Percentiles rank a stretch among this genome's conserved stretches.
phyloP scores from a whole-genome alignment of 2,797 vertebrate genomes.

The Sus cebifrons region DNA sequence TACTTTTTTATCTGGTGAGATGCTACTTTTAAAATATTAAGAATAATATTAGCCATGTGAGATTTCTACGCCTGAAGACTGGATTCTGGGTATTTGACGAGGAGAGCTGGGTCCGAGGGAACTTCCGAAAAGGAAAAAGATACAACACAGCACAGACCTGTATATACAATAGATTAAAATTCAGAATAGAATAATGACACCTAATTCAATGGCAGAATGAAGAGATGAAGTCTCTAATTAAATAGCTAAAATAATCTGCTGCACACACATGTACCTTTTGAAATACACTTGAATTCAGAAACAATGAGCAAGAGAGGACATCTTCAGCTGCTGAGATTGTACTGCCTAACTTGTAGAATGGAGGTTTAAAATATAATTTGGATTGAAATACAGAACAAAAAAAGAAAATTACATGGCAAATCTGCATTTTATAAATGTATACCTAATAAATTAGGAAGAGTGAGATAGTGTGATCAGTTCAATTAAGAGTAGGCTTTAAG shows the following conservation, averaged over 20 bases:
- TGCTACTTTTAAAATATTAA: neutral
- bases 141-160: neutral
- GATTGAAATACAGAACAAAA: neutral
- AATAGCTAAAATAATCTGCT: neutral
- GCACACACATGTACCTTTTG: neutral
- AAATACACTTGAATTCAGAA: neutral
- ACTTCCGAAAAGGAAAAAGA: neutral
- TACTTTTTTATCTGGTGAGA: no score
- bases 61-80: neutral
- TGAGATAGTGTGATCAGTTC: neutral
- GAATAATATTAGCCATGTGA: neutral
- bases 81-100: neutral
- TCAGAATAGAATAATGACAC: neutral
- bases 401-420: neutral
- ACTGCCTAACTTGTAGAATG: neutral
- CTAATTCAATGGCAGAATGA: neutral
- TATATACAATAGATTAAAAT: neutral
- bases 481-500: neutral
- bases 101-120: neutral
- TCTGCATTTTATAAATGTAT: neutral
- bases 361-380: neutral
- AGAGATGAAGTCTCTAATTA: neutral
- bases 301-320: neutral
- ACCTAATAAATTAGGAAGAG: neutral
- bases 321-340: neutral